Evolutionary conservation across 2,113 vertebrate species (phyloP), one percentile per base, ranked within the genome.

Genomic region (Rana temporaria): DNA sequence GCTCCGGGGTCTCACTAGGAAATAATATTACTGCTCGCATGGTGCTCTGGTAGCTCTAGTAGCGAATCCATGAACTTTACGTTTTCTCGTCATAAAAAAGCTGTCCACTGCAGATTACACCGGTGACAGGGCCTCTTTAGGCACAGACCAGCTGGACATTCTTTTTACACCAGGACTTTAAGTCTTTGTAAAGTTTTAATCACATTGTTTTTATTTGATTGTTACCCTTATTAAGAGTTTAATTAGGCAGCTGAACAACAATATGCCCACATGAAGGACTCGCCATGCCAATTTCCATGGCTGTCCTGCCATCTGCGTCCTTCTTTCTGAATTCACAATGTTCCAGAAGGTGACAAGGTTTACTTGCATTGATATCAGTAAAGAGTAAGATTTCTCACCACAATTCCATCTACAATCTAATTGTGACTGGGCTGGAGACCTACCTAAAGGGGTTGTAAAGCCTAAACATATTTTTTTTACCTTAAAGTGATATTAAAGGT

Each of bases 181-280:
- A 24, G 70, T 32, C 15, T 26, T 57, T 14, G 12, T 69, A 42
- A 79, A 68, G 26, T 34, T 68, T 55, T 69, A 68, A 69, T 59
- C 26, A 22, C 22, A 79, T 69, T 79, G 48, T 75, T 75, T 62
- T 56, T 38, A 60, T 75, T 16, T 20, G 60, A 75, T 75, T 75
- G 72, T 75, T 75, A 19, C 8, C 72, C 72, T 42, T 20, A 42
- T 60, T 60, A 62, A 62, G 19, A 62, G 72, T 75, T 24, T 62
- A 75, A 75, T 42, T n/a, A 62, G 14, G 18, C 8, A 30, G 19
- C 57, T 79, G 24, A 69, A 26, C 19, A 8, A 67, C 14, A 30
- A 67, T 52, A 38, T 11, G 34, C 34, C 66, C 55, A 19, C 66
- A 80, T 62, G n/a, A 62, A 42, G 8, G 66, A 55, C 24, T 60